Evolutionary conservation across 1,140 invertebrate genomes (phyloP).

Genomic region (Apis florea): DNA sequence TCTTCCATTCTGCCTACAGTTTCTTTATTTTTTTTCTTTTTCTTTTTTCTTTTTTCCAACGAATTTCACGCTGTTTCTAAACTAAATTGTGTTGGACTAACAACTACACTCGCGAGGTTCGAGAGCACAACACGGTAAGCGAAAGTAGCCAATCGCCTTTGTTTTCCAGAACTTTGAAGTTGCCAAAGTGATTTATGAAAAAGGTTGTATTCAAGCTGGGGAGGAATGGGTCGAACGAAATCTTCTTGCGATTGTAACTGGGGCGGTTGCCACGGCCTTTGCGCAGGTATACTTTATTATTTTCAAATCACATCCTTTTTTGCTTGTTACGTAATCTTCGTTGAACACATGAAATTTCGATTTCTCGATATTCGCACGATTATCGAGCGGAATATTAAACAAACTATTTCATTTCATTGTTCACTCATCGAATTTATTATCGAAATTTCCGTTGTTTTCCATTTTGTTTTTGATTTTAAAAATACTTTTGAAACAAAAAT

Average conservation of each 20-base stretch:
- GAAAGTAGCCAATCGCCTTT: slow-evolving; percentile 70
- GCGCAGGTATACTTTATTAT: slow-evolving; percentile 87
- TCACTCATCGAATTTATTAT: neutral
- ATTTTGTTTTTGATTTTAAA: no score
- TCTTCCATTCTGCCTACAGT: no score
- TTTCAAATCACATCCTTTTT: neutral
- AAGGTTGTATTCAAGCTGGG: slow-evolving; percentile 94
- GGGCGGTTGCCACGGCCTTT: slow-evolving; percentile 91
- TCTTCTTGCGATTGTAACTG: slow-evolving; percentile 93
- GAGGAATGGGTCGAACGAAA: slow-evolving; percentile 97
- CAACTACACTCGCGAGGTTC: slow-evolving; percentile 16
- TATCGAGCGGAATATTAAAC: neutral
- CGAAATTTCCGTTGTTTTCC: no score
- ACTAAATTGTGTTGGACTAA: slow-evolving; percentile 54
- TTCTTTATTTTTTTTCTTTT: no score
- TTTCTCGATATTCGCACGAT: neutral
- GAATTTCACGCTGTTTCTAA: neutral
- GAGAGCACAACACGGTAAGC: slow-evolving; percentile 59
- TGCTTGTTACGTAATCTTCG: neutral
- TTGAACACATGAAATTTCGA: neutral
- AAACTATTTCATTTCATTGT: neutral
- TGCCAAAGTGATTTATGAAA: slow-evolving; percentile 93
- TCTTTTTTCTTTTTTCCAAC: neutral
- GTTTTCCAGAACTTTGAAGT: slow-evolving; percentile 86
- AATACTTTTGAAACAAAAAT: no score